Evolutionary conservation across 2,113 vertebrate species (phyloP).

Genomic region (Gobio gobio): DNA sequence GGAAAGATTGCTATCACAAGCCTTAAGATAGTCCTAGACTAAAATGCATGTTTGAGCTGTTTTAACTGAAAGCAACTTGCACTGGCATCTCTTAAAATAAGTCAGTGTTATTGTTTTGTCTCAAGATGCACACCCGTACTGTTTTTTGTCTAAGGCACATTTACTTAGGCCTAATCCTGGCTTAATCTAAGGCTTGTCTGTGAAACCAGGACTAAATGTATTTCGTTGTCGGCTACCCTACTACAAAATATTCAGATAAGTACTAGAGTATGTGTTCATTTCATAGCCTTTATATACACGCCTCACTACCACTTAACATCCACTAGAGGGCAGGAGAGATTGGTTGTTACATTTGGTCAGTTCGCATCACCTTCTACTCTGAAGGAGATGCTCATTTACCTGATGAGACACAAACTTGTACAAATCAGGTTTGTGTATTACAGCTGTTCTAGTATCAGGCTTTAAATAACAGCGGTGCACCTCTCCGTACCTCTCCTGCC

Average conservation of each 20-base stretch:
- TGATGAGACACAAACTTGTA: not conserved
- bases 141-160: no score
- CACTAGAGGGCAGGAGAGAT: constrained; percentile 22
- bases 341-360: no score
- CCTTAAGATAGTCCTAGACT: no score
- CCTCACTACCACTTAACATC: not conserved
- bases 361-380: not conserved
- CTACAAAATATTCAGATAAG: not conserved
- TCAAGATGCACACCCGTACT: no score
- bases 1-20: no score
- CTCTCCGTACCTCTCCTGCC: not conserved
- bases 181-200: no score
- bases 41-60: no score
- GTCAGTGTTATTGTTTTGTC: no score
- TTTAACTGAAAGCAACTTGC: no score
- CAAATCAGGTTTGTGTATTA: not conserved
- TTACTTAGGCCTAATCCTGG: no score
- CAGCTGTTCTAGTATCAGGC: not conserved
- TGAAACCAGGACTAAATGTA: not conserved
- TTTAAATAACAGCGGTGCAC: constrained; percentile 21
- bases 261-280: not conserved
- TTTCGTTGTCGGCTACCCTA: not conserved
- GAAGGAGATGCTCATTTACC: not conserved
- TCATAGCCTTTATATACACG: not conserved
- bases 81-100: no score